Evolutionary conservation across 2,113 vertebrate species (phyloP).

Genomic region (Trinectes maculatus): DNA sequence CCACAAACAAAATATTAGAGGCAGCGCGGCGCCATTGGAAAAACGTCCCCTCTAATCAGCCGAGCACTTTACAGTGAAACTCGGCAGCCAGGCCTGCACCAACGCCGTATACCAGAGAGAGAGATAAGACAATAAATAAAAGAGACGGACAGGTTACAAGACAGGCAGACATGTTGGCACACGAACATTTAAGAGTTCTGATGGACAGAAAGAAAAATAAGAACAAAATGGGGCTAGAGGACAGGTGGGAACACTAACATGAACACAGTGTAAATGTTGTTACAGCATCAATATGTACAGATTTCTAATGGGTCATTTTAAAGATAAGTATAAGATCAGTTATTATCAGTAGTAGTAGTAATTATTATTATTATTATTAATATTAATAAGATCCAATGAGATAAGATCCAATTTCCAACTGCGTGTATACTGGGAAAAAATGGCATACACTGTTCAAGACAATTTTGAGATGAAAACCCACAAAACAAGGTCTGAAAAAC

Average conservation of each 20-base stretch:
- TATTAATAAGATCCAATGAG: too few species aligned
- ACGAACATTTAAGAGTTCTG: conserved; percentile 18
- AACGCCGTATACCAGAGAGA: conserved; percentile 51
- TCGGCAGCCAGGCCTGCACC: conserved; percentile 45
- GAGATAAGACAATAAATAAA: conserved; percentile 37
- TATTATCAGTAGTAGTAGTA: too few species aligned
- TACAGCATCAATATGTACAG: too few species aligned
- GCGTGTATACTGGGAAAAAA: not conserved
- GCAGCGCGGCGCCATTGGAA: conserved; percentile 73
- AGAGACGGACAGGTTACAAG: conserved; percentile 32
- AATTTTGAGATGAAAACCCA: not conserved
- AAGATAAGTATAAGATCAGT: too few species aligned
- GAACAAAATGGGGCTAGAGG: conserved; percentile 17
- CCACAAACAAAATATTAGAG: conserved; percentile 81
- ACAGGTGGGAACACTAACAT: conserved; percentile 13
- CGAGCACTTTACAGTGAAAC: conserved; percentile 74
- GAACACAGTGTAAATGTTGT: too few species aligned
- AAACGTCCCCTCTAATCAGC: conserved; percentile 80
- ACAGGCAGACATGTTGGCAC: conserved; percentile 20
- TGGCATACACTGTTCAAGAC: not conserved
- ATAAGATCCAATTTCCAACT: not conserved
- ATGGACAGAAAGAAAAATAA: conserved; percentile 41
- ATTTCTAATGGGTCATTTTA: too few species aligned
- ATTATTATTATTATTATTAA: too few species aligned
- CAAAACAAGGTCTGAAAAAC: not conserved